Conservation (phyloP, 2,797 vertebrate species). For the Sebastes trivittatus region DNA sequence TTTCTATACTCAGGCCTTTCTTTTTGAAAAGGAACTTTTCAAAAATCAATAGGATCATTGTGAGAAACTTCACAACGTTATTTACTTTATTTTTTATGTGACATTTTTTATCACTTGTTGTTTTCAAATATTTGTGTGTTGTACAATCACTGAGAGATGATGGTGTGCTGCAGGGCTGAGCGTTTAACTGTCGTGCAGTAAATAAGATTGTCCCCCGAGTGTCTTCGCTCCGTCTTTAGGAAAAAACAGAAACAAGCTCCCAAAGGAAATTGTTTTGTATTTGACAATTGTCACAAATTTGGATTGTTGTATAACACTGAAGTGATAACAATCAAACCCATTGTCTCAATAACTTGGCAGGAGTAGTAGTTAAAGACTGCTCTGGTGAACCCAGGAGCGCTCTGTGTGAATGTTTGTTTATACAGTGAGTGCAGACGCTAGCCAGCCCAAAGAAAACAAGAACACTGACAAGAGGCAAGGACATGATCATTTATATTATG, state of each 20-base stretch:
- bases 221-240: background rate
- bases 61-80: background rate
- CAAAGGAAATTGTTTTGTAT: background rate
- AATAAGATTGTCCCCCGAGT: background rate
- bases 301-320: slow-evolving; percentile 1
- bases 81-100: background rate
- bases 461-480: background rate
- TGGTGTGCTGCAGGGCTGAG: background rate
- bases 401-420: background rate
- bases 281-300: slow-evolving; percentile 2
- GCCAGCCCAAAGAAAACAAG: background rate
- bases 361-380: background rate
- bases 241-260: background rate
- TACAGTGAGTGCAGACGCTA: background rate
- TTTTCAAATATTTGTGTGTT: background rate
- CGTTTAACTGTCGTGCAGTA: background rate
- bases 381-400: background rate
- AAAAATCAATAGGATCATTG: slow-evolving; percentile 2
- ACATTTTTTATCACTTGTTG: slow-evolving; percentile 2
- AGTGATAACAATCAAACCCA: background rate
- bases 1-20: background rate
- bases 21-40: background rate
- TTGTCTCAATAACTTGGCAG: background rate
- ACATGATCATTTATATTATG: background rate
- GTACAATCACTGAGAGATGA: background rate